Evolutionary conservation across 2,113 vertebrate genomes (phyloP), one percentile per base, ranked within the genome.

Genomic region (Carassius gibelio): DNA sequence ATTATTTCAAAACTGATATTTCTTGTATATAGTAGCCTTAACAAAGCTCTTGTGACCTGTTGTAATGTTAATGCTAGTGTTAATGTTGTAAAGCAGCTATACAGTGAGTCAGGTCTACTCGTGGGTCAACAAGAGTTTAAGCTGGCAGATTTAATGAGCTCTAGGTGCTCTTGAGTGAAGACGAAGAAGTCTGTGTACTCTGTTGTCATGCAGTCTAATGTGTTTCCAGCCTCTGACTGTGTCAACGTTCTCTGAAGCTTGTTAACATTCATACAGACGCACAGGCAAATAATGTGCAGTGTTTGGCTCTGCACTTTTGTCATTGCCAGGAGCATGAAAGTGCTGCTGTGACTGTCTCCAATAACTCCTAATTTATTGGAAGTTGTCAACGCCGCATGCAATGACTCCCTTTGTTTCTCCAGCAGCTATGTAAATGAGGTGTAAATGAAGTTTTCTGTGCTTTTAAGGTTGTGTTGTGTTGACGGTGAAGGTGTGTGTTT

Each of bases 401-500:
- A 4, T 11, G 36, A 21, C 68, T 21, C 36, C 34, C 36, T 71
- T n/a, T 75, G 21, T 75, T 75, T 75, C n/a, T 75, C n/a, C 72
- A 48, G 71, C 21, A 50, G 8, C 42, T 75, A 8, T n/a, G 5
- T 26, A 14, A 75, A 48, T 75, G 6, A 50, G 5, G 36, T 4
- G 36, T 38, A 4, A 38, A 4, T 38, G 3, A 4, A n/a, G 38
- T 23, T 50, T 50, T 21, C 48, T 38, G 17, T 55, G 21, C 17
- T 55, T 15, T 48, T 69, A 71, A 8, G 8, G 36, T 13, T 57
- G 7, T 45, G 17, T 15, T 17, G 9, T n/a, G 14, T 45, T 59
- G 64, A 34, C 38, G 11, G 11, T 81, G 68, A 19, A 14, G 5
- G 34, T 55, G 84, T 77, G 19, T 75, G 88, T 88, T 66, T 91